These are phyloP conservation scores for Ceratina calcarata DNA, from an alignment of 1,140 invertebrate species.

Conservation along the genomic window DNA sequence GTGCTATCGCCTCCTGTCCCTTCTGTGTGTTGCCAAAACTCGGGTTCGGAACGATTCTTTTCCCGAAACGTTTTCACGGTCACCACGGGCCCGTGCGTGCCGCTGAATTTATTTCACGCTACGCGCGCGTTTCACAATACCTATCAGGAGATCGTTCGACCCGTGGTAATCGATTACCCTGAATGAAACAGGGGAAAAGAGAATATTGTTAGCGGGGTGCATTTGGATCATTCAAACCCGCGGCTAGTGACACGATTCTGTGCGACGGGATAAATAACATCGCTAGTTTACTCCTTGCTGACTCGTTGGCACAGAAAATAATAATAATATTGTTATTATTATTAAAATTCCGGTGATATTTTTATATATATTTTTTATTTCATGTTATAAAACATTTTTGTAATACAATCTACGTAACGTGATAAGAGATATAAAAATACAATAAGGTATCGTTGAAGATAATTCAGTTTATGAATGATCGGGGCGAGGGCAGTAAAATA, in stretches of 20 bases:
- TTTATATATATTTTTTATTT: no score
- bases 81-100: slow-evolving; percentile 58
- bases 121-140: slow-evolving; percentile 54
- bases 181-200: slow-evolving; percentile 61
- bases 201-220: slow-evolving; percentile 53
- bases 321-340: neutral
- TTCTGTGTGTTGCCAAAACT: slow-evolving; percentile 15
- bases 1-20: slow-evolving; percentile 46
- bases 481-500: neutral
- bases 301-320: neutral
- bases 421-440: no score
- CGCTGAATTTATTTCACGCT: slow-evolving; percentile 69
- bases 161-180: slow-evolving; percentile 69
- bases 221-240: neutral
- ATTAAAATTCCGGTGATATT: no score
- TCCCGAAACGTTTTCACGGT: slow-evolving; percentile 39
- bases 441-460: no score
- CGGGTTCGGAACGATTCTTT: slow-evolving; percentile 40
- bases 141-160: slow-evolving; percentile 29
- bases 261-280: neutral
- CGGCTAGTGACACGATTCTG: neutral
- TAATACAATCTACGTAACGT: no score
- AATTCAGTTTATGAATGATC: no score
- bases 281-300: neutral
- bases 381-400: no score